phyloP scores from a whole-genome alignment of 2,888 invertebrate species.

The Chesias legatella region DNA sequence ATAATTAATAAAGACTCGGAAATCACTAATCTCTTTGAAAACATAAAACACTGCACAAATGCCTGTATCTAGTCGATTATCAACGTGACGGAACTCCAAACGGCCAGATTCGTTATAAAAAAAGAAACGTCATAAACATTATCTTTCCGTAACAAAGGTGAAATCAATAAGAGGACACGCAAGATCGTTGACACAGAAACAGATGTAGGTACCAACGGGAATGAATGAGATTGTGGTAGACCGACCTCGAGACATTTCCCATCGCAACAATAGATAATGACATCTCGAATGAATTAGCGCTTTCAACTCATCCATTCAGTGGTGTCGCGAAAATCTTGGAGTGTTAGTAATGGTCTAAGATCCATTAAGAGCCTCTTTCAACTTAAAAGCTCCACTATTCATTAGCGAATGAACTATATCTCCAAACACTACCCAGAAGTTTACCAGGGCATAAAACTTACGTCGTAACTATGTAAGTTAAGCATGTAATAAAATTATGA shows the following conservation, averaged over 20 bases:
- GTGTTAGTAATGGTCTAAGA: conserved; percentile 30
- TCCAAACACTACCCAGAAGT: no score
- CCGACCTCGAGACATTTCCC: conserved; percentile 54
- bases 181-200: conserved; percentile 54
- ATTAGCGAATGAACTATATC: no score
- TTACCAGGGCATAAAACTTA: no score
- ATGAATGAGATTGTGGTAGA: conserved; percentile 48
- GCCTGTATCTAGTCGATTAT: no score
- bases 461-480: no score
- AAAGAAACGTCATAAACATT: conserved; percentile 19
- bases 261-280: conserved; percentile 57
- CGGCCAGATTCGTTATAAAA: conserved; percentile 2
- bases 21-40: no score
- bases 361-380: no score
- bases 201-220: conserved; percentile 41
- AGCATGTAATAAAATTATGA: no score
- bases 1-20: no score
- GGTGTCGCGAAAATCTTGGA: conserved; percentile 31
- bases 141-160: conserved; percentile 28
- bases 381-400: no score
- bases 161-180: conserved; percentile 44
- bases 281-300: conserved; percentile 50
- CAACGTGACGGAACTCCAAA: no score
- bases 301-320: conserved; percentile 48
- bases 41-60: no score